These are phyloP conservation scores for Thermophis baileyi DNA, from an alignment of 2,113 vertebrate genomes.

Conservation along the genomic window DNA sequence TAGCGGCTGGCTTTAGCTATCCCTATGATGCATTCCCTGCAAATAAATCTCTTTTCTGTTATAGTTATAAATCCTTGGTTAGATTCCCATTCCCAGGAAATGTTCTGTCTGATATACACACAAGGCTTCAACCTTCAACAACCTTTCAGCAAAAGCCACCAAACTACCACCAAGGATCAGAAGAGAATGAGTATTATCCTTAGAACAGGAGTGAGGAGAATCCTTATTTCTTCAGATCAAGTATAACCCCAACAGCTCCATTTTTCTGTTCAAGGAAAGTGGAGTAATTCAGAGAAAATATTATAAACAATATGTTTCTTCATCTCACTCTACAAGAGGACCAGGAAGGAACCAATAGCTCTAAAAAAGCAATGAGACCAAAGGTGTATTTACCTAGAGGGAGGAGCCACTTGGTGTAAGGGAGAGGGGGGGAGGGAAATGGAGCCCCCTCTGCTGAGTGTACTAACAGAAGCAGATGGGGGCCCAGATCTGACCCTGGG, in stretches of 20 bases:
- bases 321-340: background rate
- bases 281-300: background rate
- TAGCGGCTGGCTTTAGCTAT: background rate
- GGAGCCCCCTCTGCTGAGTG: too few species aligned
- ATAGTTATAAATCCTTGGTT: background rate
- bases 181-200: background rate
- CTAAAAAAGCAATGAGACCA: background rate
- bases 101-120: background rate
- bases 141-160: background rate
- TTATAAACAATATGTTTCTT: background rate
- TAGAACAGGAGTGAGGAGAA: background rate
- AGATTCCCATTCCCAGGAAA: background rate
- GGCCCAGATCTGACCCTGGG: too few species aligned
- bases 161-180: background rate
- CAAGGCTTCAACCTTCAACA: background rate
- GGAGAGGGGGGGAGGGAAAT: too few species aligned
- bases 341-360: background rate
- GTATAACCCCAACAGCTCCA: background rate
- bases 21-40: background rate
- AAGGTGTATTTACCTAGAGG: too few species aligned
- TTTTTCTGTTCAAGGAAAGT: background rate
- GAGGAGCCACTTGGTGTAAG: background rate
- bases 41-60: background rate
- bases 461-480: too few species aligned
- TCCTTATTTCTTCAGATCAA: background rate